Evolutionary conservation across 92 coral and sea anemone species (phyloP), one percentile per base, ranked within the genome.

Genomic region (Metridium senile): DNA sequence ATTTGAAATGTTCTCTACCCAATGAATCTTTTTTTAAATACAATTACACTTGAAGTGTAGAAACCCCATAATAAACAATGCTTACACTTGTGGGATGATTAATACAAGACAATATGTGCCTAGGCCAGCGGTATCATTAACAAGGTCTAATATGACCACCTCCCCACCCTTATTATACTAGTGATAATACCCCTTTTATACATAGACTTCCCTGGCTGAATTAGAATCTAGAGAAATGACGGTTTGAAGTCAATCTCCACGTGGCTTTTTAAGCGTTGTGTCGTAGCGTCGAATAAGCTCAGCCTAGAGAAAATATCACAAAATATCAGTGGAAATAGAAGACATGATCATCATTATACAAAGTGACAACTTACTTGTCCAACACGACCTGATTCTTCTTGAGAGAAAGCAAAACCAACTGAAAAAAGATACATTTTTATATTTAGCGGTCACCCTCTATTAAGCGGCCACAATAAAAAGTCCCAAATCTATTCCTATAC

Each of bases 321-420:
- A 54, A 19, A 54, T 54, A 54, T 13, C 62, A 26, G 34, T 22
- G 29, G 11, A 53, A 74, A 51, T 52, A 9, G n/a, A n/a, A 57
- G 29, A 25, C 22, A 26, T 39, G 19, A 7, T 32, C 1, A 58
- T 11, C 21, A 61, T 21, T 20, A 11, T 45, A 33, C 16, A 13
- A 11, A 26, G 32, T 26, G 33, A 26, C 25, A 57, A 80, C 77
- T 62, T 66, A 95, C 99, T 93, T 95, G 99, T 46, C 93, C 86
- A 8, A 95, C 97, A 47, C 87, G 90, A 16, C 97, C 99, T 72
- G 90, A 84, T 58, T 96, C 99, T 70, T 96, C 99, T 78, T 96
- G 99, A 45, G 99, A 96, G 86, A 96, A 96, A 20, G 99, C 99
- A 64, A 93, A 96, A 34, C 99, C 99, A 71, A 87, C 99, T 96